phyloP scores from a whole-genome alignment of 2,888 invertebrate species.

The Drosophila nigritarsus region DNA sequence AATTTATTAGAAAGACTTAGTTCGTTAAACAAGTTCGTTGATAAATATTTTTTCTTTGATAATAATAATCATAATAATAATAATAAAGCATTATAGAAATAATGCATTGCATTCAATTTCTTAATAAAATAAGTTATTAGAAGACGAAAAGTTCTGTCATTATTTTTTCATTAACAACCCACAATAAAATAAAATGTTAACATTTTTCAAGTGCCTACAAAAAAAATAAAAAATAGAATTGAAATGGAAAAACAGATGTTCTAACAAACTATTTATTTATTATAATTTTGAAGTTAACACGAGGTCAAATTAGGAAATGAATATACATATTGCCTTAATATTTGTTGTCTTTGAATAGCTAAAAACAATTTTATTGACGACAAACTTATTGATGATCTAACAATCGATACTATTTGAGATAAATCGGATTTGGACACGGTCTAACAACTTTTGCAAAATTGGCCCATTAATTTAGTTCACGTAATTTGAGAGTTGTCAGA shows the following conservation, averaged over 20 bases:
- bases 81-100: not conserved
- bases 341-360: not conserved
- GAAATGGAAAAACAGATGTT: not conserved
- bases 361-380: not conserved
- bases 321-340: not conserved
- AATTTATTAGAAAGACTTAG: not conserved
- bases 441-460: constrained; percentile 22
- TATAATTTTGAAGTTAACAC: not conserved
- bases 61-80: not conserved
- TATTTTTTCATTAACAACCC: too few species aligned
- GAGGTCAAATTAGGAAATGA: not conserved
- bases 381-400: constrained; percentile 1
- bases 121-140: not conserved
- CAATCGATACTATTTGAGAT: not conserved
- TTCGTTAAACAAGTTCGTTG: not conserved
- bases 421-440: not conserved
- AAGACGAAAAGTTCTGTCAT: too few species aligned
- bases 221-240: not conserved
- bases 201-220: too few species aligned
- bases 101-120: not conserved
- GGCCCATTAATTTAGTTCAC: constrained; percentile 21
- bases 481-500: constrained; percentile 1
- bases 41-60: not conserved
- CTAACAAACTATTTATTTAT: not conserved
- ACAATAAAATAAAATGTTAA: too few species aligned